These are phyloP conservation scores for Dryobates pubescens DNA, from an alignment of 2,797 vertebrate species.

Conservation along the genomic window DNA sequence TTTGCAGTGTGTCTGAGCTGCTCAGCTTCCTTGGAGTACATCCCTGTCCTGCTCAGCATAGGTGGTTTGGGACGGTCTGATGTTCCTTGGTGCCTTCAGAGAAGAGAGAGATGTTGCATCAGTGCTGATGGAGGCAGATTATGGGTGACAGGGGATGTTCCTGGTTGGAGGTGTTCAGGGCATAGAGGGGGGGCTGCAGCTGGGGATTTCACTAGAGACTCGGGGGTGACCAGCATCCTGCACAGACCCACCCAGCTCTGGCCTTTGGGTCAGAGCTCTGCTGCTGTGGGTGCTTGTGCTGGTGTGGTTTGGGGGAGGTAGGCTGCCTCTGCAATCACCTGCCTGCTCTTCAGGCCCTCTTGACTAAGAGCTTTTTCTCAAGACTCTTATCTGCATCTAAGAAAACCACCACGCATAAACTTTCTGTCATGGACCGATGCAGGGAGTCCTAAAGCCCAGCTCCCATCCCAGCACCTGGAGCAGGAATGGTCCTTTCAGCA, in stretches of 20 bases:
- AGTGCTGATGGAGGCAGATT: not conserved
- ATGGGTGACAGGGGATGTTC: too few species aligned
- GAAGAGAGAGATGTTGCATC: not conserved
- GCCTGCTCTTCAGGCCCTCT: not conserved
- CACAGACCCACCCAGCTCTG: not conserved
- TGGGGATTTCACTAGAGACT: too few species aligned
- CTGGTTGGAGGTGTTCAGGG: not conserved
- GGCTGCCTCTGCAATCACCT: not conserved
- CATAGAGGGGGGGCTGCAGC: too few species aligned
- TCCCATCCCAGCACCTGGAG: rapidly evolving
- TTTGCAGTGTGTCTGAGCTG: not conserved
- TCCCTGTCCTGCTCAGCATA: rapidly evolving
- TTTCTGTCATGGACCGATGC: rapidly evolving
- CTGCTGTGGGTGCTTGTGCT: not conserved
- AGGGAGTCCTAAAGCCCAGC: not conserved
- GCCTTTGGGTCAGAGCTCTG: not conserved
- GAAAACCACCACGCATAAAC: not conserved
- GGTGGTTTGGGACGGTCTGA: not conserved
- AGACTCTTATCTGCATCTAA: slow-evolving; percentile 10
- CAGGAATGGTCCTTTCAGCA: rapidly evolving
- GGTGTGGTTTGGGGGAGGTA: not conserved
- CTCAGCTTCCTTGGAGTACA: not conserved
- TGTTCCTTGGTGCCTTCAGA: not conserved
- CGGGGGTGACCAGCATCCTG: not conserved
- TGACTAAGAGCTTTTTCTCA: not conserved